phyloP scores from a whole-genome alignment of 2,797 vertebrate species.

The Tapera naevia region DNA sequence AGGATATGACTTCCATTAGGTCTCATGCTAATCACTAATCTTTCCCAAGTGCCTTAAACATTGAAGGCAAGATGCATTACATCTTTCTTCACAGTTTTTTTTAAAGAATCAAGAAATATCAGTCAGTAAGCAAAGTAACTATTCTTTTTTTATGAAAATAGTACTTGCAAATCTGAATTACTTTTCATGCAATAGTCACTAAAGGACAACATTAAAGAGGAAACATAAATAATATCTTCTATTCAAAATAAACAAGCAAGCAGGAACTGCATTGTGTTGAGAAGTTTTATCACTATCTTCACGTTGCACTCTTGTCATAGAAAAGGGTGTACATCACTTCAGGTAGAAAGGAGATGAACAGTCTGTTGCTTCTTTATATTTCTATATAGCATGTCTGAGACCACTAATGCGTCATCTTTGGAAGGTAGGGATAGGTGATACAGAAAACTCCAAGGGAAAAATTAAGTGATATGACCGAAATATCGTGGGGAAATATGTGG shows the following conservation, averaged over 20 bases:
- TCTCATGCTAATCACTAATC: not conserved
- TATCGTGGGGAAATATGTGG: not conserved
- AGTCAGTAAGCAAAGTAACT: not conserved
- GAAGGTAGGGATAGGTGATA: not conserved
- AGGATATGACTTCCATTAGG: not conserved
- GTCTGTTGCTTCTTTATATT: not conserved
- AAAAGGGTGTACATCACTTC: not conserved
- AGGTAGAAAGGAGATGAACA: not conserved
- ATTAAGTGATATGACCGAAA: constrained; percentile 13
- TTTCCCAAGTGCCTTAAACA: not conserved
- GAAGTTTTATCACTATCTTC: not conserved
- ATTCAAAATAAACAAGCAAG: not conserved
- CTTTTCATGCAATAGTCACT: not conserved
- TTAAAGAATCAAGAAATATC: not conserved
- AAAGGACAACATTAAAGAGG: not conserved
- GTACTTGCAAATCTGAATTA: not conserved
- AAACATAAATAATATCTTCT: not conserved
- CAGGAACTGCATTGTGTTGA: not conserved
- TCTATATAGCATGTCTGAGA: not conserved
- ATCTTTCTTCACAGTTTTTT: not conserved
- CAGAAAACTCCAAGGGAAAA: not conserved
- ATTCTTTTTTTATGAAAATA: not conserved
- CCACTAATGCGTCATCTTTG: not conserved
- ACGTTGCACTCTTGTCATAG: not conserved
- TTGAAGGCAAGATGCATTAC: not conserved